Conservation (phyloP, 2,113 vertebrate species). For the Hippocampus comes region DNA sequence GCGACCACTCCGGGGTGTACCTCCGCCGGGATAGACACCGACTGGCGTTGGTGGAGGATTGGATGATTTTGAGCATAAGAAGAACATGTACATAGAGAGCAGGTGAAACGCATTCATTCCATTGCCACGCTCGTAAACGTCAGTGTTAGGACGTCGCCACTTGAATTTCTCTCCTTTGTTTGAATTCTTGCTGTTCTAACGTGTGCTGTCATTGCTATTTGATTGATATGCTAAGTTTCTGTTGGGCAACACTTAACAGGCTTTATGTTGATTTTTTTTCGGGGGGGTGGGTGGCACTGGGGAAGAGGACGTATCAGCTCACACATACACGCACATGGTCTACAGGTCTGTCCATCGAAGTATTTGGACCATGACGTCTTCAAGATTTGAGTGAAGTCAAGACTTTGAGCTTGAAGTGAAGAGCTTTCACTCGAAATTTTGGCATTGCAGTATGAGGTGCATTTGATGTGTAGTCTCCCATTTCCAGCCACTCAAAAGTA, state of each 20-base stretch:
- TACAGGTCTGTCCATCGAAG: neutral
- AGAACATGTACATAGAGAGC: conserved; percentile 51
- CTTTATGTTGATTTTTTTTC: conserved; percentile 22
- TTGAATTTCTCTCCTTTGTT: conserved; percentile 76
- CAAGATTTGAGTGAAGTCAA: neutral
- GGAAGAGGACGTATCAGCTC: conserved; percentile 8
- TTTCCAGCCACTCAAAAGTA: too few relatives aligned
- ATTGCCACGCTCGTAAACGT: conserved; percentile 36
- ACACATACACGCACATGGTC: conserved; percentile 5
- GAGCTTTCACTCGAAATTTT: too few relatives aligned
- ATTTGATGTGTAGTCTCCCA: too few relatives aligned
- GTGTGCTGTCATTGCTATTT: conserved; percentile 42
- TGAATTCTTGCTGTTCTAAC: conserved; percentile 54
- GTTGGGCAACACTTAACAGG: conserved; percentile 2
- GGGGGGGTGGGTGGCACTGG: neutral
- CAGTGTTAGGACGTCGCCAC: conserved; percentile 82
- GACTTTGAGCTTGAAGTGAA: neutral
- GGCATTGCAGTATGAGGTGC: too few relatives aligned
- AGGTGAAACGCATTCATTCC: conserved; percentile 38
- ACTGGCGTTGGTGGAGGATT: neutral
- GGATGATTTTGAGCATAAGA: conserved; percentile 22
- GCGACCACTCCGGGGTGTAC: neutral
- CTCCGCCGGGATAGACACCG: too few relatives aligned
- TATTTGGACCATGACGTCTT: neutral
- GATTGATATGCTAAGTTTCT: conserved; percentile 40